Evolutionary conservation across 64 coral and sea anemone genomes (phyloP).

Genomic region (Actinia tenebrosa): DNA sequence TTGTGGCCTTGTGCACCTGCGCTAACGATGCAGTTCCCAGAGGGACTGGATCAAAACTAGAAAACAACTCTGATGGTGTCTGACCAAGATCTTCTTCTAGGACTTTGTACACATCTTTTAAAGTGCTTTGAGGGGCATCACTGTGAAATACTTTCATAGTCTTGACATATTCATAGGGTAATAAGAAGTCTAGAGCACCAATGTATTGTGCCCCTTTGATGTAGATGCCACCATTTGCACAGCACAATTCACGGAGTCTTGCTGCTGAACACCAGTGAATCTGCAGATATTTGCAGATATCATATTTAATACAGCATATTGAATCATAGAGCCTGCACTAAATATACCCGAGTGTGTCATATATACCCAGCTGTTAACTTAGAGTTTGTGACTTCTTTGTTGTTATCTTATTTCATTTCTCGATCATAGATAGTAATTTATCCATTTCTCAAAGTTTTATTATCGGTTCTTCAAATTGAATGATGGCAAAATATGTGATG

Average conservation of each 20-base stretch:
- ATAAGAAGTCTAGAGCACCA: slow-evolving; percentile 86
- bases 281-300: slow-evolving; percentile 14
- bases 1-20: slow-evolving; percentile 90
- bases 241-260: slow-evolving; percentile 80
- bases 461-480: too few relatives aligned
- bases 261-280: slow-evolving; percentile 82
- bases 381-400: too few relatives aligned
- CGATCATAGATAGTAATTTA: too few relatives aligned
- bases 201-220: slow-evolving; percentile 95
- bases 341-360: too few relatives aligned
- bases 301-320: too few relatives aligned
- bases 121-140: slow-evolving; percentile 77
- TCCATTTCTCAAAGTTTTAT: too few relatives aligned
- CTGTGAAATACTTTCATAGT: slow-evolving; percentile 94
- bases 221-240: slow-evolving; percentile 83
- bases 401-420: too few relatives aligned
- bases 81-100: slow-evolving; percentile 79
- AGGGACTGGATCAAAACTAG: slow-evolving; percentile 65
- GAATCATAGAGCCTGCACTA: too few relatives aligned
- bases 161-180: slow-evolving; percentile 91
- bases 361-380: too few relatives aligned
- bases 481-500: too few relatives aligned
- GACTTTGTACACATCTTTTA: slow-evolving; percentile 67
- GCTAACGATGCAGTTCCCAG: slow-evolving; percentile 93
- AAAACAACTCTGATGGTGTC: slow-evolving; percentile 62